Percentiles rank a stretch among this genome's conserved stretches.
phyloP scores from a whole-genome alignment of 2,888 invertebrate genomes.

The Diogma glabrata region DNA sequence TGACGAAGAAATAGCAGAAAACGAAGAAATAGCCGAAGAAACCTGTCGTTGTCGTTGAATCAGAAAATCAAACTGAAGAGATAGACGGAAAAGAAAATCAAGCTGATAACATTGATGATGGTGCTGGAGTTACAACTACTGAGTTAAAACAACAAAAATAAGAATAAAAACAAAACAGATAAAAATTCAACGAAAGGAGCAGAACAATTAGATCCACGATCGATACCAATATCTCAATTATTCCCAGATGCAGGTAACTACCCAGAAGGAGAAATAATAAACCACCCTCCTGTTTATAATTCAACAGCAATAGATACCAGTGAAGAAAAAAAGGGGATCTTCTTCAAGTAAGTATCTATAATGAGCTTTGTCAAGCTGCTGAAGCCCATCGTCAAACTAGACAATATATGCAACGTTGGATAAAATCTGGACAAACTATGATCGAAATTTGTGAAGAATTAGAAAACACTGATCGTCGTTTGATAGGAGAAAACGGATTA shows the following conservation, averaged over 20 bases:
- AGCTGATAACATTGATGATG: conserved; percentile 23
- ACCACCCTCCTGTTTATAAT: conserved; percentile 68
- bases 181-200: conserved; percentile 40
- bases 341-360: conserved; percentile 85
- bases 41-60: conserved; percentile 34
- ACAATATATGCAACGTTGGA: conserved; percentile 69
- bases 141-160: conserved; percentile 28
- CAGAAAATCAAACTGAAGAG: conserved; percentile 19
- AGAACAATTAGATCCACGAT: conserved; percentile 71
- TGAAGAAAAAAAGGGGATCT: conserved; percentile 83
- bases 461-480: conserved; percentile 78
- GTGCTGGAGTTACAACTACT: conserved; percentile 19
- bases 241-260: conserved; percentile 74
- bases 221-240: conserved; percentile 74
- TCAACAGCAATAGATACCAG: conserved; percentile 74
- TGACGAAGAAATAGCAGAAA: conserved; percentile 13
- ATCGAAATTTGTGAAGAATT: conserved; percentile 95
- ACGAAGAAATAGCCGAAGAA: conserved; percentile 84
- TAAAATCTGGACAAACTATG: conserved; percentile 99
- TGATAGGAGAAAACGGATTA: conserved; percentile 91
- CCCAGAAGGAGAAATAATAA: conserved; percentile 83
- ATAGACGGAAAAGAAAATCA: conserved; percentile 37
- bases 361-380: conserved; percentile 89
- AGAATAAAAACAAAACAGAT: conserved; percentile 48
- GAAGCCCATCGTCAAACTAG: conserved; percentile 89